Percentiles rank a stretch among this genome's conserved stretches.
Evolutionary conservation across 1,140 invertebrate genomes (phyloP).

Genomic region (Drosophila suzukii): DNA sequence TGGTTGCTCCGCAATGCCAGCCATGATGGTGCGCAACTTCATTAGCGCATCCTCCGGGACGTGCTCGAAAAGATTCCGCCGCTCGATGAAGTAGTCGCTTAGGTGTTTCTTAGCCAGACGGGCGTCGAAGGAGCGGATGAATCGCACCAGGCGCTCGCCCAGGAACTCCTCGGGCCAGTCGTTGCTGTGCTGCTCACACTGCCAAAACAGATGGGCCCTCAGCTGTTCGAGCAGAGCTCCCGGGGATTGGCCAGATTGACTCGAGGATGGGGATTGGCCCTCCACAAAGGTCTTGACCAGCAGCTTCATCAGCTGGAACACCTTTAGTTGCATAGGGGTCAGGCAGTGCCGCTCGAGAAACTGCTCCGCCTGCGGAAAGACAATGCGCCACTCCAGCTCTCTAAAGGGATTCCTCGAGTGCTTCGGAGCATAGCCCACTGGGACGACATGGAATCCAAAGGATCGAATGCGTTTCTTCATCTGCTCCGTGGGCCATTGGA

Average conservation of each 20-base stretch:
- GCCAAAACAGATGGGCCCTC: conserved; percentile 91
- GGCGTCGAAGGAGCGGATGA: conserved; percentile 87
- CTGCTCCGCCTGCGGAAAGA: conserved; percentile 90
- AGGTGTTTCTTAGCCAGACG: conserved; percentile 86
- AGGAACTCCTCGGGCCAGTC: conserved; percentile 89
- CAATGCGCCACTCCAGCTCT: conserved; percentile 90
- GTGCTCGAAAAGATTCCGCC: conserved; percentile 89
- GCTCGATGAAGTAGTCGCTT: conserved; percentile 90
- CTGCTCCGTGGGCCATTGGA: conserved; percentile 88
- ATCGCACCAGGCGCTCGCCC: conserved; percentile 87
- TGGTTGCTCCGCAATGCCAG: conserved; percentile 89
- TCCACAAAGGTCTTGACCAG: conserved; percentile 89
- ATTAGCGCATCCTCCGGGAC: conserved; percentile 88
- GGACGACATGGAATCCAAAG: conserved; percentile 89
- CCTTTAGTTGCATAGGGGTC: conserved; percentile 88
- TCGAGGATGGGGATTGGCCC: conserved; percentile 24
- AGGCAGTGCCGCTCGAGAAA: conserved; percentile 88
- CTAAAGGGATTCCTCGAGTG: conserved; percentile 86
- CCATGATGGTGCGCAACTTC: conserved; percentile 88
- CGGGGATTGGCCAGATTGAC: conserved; percentile 41
- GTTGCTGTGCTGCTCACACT: conserved; percentile 89
- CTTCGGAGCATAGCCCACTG: conserved; percentile 88
- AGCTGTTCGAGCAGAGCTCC: conserved; percentile 86
- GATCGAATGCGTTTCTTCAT: conserved; percentile 88
- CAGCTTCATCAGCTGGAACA: conserved; percentile 88